Base-by-base conservation (phyloP, 1,140 invertebrate species). In the Anthonomus grandis region DNA sequence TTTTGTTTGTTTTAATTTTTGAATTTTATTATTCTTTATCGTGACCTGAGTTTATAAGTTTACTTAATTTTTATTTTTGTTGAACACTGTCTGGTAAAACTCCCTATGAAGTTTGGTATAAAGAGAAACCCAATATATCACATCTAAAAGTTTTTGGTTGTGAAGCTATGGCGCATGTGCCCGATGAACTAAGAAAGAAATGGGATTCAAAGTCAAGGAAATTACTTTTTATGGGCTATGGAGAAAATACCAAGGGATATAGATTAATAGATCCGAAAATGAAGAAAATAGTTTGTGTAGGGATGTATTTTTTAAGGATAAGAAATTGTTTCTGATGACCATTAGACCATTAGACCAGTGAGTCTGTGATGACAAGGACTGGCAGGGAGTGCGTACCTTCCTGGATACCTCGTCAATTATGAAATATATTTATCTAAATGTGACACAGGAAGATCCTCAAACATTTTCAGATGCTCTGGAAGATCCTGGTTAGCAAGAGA, bases 71-170 rank as follows among this genome's bases (percentile, higher is more conserved):
- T n/a, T n/a, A n/a, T n/a, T n/a, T n/a, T n/a, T n/a, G n/a, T n/a
- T n/a, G n/a, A n/a, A n/a, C n/a, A n/a, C n/a, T n/a, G n/a, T n/a
- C 45, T 47, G 13, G 8, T 8, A 60, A 49, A 49, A 54, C 50
- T 27, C 45, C 51, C 6, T 39, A 25, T 10, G 57, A 49, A 49
- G 17, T 56, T 8, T 60, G 72, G 62, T 45, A 23, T 17, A 42
- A 41, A 10, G 55, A 42, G 21, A 68, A 69, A 63, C 64, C 64
- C 13, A 56, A 69, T 45, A n/a, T 69, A 21, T 57, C 37, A 31
- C 37, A 68, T 64, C 38, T 71, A 5, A 38, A 62, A 50, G 38
- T 70, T 23, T 71, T 67, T 66, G 67, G 69, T 36, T 64, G 59
- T 51, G 10, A 9, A 25, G 64, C 53, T 2, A 67, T 68, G 62